Evolutionary conservation across 2,113 vertebrate species (phyloP), one percentile per base, ranked within the genome.

Genomic region (Leucopsar rothschildi): DNA sequence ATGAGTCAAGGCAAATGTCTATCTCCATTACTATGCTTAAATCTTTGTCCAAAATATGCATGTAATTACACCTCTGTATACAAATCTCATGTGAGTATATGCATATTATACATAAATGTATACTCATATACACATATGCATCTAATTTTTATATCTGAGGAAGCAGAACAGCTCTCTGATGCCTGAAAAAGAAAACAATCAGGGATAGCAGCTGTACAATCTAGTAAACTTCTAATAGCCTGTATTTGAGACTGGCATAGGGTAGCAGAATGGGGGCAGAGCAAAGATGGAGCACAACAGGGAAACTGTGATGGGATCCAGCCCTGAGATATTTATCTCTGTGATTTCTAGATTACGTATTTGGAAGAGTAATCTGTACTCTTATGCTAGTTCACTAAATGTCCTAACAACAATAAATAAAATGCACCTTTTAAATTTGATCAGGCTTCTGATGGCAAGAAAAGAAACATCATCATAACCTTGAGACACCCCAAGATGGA

Each of bases 301-400:
- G 18, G 17, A 52, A 83, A 47, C 9, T 12, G 11, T 31, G 17
- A 69, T 17, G 27, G 50, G 15, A 76, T 82, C 71, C 56, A 84
- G 52, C 2, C 0, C 31, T 19, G 22, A 4, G 9, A n/a, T 64
- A 53, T 21, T 89, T 68, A 31, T 28, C 42, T 60, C 18, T 50
- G 15, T 23, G 24, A 75, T 40, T 86, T 82, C 17, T 29, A 76
- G 5, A 78, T 33, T 22, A 56, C 0, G 0, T 59, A 31, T 24
- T 44, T 78, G 37, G 17, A 86, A 87, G 7, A n/a, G 13, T 60
- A 63, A 71, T 49, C 29, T 29, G 24, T 68, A 75, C 20, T 40
- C 16, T 33, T 22, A 64, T 68, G 22, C 42, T 25, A 19, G 17
- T 56, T 75, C 60, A 75, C 25, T 23, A 64, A 60, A 66, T 55